Conservation (phyloP, 2,113 vertebrate species). For the Melanotaenia duboulayi region DNA sequence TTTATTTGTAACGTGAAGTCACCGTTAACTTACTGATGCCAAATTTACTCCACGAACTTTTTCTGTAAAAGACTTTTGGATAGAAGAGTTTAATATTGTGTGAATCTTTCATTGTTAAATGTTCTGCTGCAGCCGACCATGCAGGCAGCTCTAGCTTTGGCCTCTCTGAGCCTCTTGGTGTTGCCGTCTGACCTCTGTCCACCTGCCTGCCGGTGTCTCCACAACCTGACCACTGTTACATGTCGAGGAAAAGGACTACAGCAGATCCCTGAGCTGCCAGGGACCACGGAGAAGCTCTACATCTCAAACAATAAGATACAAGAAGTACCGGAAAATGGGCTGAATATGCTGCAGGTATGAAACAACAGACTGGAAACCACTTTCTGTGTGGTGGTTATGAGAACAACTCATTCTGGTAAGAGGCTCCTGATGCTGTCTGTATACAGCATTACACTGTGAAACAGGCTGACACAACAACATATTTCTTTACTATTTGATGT, state of each 20-base stretch:
- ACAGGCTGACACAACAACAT: background rate
- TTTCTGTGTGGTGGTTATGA: too few species aligned
- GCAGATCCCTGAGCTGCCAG: constrained; percentile 59
- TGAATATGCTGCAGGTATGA: constrained; percentile 63
- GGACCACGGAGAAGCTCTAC: constrained; percentile 51
- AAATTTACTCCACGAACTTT: too few species aligned
- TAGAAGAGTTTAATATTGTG: background rate
- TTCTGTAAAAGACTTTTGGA: background rate
- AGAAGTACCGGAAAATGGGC: constrained; percentile 53
- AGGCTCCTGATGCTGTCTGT: background rate
- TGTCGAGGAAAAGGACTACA: constrained; percentile 56
- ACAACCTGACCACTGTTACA: constrained; percentile 14
- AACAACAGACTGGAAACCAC: constrained; percentile 7
- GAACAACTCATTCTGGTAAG: background rate
- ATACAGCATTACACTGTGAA: background rate
- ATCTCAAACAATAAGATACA: constrained; percentile 64
- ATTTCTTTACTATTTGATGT: too few species aligned
- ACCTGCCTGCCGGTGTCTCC: constrained; percentile 52
- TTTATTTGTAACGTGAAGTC: too few species aligned
- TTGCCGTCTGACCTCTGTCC: constrained; percentile 46
- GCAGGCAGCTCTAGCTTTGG: constrained; percentile 36
- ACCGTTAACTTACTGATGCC: too few species aligned
- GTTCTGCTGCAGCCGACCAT: constrained; percentile 25
- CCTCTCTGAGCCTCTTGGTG: constrained; percentile 22
- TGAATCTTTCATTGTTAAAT: background rate